Conservation (phyloP, 2,113 vertebrate species). For the Riparia riparia region DNA sequence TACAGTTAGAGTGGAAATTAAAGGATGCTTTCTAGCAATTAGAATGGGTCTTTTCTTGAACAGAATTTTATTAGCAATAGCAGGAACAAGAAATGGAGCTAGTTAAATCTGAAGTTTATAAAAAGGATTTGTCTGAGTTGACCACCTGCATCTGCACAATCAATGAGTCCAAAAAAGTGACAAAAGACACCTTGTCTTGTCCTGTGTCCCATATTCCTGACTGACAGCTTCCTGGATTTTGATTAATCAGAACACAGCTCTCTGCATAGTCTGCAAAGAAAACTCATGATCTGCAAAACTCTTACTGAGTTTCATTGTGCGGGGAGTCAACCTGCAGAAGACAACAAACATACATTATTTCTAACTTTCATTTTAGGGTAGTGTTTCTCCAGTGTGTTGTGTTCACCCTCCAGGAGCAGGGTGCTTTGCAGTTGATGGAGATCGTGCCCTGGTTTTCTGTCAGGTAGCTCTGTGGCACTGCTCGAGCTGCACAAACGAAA, state of each 20-base stretch:
- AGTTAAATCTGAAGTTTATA: background rate
- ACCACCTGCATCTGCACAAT: conserved; percentile 21
- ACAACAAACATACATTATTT: background rate
- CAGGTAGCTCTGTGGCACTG: background rate
- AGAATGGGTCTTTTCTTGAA: conserved; percentile 40
- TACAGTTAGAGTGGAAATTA: conserved; percentile 32
- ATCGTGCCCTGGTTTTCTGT: background rate
- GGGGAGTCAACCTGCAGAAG: background rate
- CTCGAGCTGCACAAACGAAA: background rate
- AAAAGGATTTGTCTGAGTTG: conserved; percentile 7
- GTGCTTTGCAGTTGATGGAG: background rate
- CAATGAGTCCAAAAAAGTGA: background rate
- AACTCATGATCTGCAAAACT: background rate
- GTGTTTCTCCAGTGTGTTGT: background rate
- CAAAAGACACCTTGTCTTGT: conserved; percentile 9
- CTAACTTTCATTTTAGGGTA: background rate
- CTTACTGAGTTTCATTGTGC: background rate
- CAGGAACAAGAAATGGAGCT: background rate
- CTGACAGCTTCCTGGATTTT: background rate
- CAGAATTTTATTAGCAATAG: background rate
- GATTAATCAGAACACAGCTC: background rate
- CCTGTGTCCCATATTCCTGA: background rate
- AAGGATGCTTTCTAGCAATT: conserved; percentile 40
- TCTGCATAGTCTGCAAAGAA: background rate
- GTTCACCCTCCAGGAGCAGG: background rate